A percentile compares a stretch with the other conserved stretches of the same genome.
Conservation (phyloP, 2,797 vertebrate species). For the Semotilus atromaculatus region DNA sequence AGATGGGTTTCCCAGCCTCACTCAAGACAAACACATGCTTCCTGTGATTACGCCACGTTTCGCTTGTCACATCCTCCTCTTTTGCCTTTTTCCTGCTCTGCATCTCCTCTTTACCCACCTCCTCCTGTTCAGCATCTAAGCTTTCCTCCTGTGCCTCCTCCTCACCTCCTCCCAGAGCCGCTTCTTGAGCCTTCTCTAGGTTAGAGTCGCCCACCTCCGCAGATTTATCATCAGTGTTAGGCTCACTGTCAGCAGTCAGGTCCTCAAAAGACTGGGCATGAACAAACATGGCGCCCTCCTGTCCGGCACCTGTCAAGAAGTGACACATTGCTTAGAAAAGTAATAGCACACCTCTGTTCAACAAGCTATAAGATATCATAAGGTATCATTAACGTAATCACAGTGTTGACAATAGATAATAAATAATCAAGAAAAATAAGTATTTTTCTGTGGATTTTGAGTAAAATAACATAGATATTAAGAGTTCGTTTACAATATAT, state of each 20-base stretch:
- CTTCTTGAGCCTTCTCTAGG: constrained; percentile 58
- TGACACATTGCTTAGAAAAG: not conserved
- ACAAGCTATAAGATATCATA: too few relatives aligned
- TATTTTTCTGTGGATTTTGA: not conserved
- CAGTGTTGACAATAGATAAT: not conserved
- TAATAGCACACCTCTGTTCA: not conserved
- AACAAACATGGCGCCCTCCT: constrained; percentile 92
- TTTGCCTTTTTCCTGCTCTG: constrained; percentile 67
- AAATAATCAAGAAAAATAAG: not conserved
- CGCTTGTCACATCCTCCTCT: constrained; percentile 86
- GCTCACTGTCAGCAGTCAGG: constrained; percentile 80
- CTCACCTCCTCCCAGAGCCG: constrained; percentile 57
- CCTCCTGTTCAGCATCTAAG: constrained; percentile 62
- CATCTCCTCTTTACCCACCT: constrained; percentile 67
- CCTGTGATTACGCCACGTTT: constrained; percentile 89
- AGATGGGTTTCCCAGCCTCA: constrained; percentile 96
- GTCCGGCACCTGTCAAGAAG: constrained; percentile 84
- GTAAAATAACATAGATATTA: not conserved
- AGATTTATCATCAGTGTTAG: constrained; percentile 63
- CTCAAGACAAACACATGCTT: constrained; percentile 97
- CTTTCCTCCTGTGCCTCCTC: constrained; percentile 46
- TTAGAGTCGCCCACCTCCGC: constrained; percentile 17
- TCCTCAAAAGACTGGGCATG: constrained; percentile 94
- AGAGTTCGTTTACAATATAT: not conserved
- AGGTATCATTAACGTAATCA: not conserved